Evolutionary conservation across 2,797 vertebrate species (phyloP).

Genomic region (Loriculus beryllinus): DNA sequence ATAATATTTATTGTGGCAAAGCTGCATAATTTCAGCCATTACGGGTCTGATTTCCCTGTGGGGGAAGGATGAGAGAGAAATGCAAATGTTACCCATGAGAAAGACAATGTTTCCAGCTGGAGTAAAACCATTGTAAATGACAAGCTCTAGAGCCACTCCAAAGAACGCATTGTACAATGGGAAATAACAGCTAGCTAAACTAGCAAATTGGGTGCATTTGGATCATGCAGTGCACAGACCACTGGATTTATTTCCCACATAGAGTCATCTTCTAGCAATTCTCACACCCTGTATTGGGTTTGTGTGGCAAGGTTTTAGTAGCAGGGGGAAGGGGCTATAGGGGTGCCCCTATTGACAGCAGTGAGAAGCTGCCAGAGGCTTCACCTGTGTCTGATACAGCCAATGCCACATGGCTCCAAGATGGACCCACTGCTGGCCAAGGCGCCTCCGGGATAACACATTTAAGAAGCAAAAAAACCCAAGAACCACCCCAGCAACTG

Average conservation of each 20-base stretch:
- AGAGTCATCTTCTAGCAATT: neutral
- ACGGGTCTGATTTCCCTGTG: neutral
- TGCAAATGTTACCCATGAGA: neutral
- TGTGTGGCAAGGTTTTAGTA: neutral
- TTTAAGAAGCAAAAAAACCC: neutral
- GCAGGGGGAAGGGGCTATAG: neutral
- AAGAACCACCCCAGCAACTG: neutral
- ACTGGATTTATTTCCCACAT: neutral
- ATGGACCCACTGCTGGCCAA: neutral
- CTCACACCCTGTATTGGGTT: neutral
- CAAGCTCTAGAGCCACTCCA: neutral
- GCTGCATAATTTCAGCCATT: neutral
- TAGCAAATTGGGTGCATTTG: neutral
- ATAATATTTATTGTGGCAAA: neutral
- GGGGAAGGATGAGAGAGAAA: neutral
- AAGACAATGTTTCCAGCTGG: constrained; percentile 1
- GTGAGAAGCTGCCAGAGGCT: neutral
- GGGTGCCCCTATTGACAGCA: neutral
- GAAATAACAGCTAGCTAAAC: neutral
- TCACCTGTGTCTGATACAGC: neutral
- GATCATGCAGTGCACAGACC: neutral
- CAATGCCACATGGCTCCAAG: too few species aligned
- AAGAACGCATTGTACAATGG: neutral
- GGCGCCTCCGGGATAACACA: neutral
- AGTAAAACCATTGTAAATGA: constrained; percentile 7